Evolutionary conservation across 2,797 vertebrate species (phyloP), one percentile per base, ranked within the genome.

Genomic region (Platyrinchus mystaceus): DNA sequence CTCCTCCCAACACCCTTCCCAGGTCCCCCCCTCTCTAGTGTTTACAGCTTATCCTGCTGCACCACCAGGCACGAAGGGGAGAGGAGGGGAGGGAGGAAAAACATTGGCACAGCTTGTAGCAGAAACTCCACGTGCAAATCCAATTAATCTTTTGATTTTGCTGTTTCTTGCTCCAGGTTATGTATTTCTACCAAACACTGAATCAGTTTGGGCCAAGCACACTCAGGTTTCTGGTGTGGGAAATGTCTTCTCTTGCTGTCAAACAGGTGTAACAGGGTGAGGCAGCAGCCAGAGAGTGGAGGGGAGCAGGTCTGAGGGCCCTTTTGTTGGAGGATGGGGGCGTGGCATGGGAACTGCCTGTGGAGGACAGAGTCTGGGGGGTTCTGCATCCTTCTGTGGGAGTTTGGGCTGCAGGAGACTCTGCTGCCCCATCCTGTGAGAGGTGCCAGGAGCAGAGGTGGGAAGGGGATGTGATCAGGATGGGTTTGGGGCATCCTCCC

Each of bases 101-200:
- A 27, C 88, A 53, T 14, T n/a, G 12, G 60, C 71, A 82, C 46
- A 64, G 73, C 78, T 95, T 82, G 84, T 90, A 94, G 67, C 66
- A 68, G 73, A 59, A 92, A 78, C 67, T 93, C 92, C 76, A 86
- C 6, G 64, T 95, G 92, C 73, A 88, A 95, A 96, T 95, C 94
- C 94, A 96, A 94, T 96, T 95, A 90, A 95, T 94, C 90, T 93
- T 96, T 90, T 89, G 90, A 93, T 94, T 95, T 93, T 85, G 49
- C 85, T 26, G 46, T 49, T 75, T 87, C 62, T 96, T 82, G 94
- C 96, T 92, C 56, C 1, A 0, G 94, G 96, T 91, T 96, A 96
- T 93, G 87, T 96, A 92, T 96, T 96, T 94, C 86, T 90, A 63
- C 53, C 64, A 47, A 97, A 58, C 56, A 58, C 2, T 5, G 90